A percentile compares a stretch with the other conserved stretches of the same genome.
phyloP scores from a whole-genome alignment of 2,113 vertebrate genomes.

The Phyllostomus discolor region DNA sequence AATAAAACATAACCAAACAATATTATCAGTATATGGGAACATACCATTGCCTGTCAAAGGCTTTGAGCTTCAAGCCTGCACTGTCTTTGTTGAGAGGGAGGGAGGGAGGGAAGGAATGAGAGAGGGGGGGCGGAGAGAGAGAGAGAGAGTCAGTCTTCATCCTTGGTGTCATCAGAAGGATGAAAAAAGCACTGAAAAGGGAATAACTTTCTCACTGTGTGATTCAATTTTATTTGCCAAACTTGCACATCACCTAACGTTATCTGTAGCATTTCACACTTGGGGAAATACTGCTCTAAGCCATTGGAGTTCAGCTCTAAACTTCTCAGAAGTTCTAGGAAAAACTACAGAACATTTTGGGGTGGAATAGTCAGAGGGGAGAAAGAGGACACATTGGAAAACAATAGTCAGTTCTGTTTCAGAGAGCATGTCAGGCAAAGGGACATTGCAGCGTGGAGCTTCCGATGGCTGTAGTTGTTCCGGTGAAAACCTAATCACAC shows the following conservation, averaged over 20 bases:
- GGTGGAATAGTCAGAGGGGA: neutral
- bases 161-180: slow-evolving; percentile 16
- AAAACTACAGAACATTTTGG: neutral
- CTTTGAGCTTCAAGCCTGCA: neutral
- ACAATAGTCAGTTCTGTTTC: neutral
- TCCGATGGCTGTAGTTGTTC: neutral
- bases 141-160: neutral
- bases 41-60: neutral
- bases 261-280: slow-evolving; percentile 17
- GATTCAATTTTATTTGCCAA: slow-evolving; percentile 54
- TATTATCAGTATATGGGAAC: neutral
- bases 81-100: neutral
- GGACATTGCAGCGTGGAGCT: neutral
- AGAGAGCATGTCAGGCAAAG: neutral
- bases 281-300: neutral
- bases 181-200: slow-evolving; percentile 53
- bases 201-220: slow-evolving; percentile 38
- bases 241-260: slow-evolving; percentile 30
- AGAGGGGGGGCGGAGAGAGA: neutral
- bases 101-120: neutral
- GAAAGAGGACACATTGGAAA: neutral
- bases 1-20: neutral
- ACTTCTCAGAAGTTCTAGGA: slow-evolving; percentile 14
- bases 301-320: slow-evolving; percentile 10
- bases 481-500: neutral